Percentiles rank a stretch among this genome's conserved stretches.
Conservation (phyloP, 2,888 invertebrate genomes). For the Lithophane semibrunnea region DNA sequence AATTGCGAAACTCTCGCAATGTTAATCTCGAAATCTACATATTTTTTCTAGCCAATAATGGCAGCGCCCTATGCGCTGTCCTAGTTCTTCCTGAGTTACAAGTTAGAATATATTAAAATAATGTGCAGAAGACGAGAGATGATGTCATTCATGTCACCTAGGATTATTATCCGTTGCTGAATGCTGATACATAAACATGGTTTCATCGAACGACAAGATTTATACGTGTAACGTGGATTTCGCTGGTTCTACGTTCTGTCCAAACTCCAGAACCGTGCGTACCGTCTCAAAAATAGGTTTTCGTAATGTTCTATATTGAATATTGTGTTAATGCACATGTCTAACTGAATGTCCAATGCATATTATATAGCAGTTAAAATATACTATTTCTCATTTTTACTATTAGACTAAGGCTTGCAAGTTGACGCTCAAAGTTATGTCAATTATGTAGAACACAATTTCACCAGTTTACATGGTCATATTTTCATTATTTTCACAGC, state of each 20-base stretch:
- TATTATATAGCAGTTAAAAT: too few relatives aligned
- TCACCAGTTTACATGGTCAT: too few relatives aligned
- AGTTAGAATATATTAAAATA: constrained; percentile 13
- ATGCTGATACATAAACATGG: constrained; percentile 6
- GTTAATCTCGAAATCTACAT: not conserved
- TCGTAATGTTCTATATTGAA: too few relatives aligned
- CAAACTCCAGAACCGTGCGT: too few relatives aligned
- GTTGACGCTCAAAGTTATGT: too few relatives aligned
- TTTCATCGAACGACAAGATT: not conserved
- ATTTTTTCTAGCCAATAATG: not conserved
- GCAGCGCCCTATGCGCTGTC: not conserved
- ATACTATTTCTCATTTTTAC: too few relatives aligned
- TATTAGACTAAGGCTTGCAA: too few relatives aligned
- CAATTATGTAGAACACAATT: too few relatives aligned
- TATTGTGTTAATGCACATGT: too few relatives aligned
- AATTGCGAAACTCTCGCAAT: constrained; percentile 7
- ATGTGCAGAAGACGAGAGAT: constrained; percentile 11
- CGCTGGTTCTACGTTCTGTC: not conserved
- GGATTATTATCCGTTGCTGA: constrained; percentile 12
- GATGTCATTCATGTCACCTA: constrained; percentile 37
- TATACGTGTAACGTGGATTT: not conserved
- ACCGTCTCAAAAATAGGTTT: too few relatives aligned
- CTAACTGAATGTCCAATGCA: too few relatives aligned
- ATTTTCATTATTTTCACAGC: too few relatives aligned
- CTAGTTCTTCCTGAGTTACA: constrained; percentile 4